Evolutionary conservation across 2,888 invertebrate genomes (phyloP), one percentile per base, ranked within the genome.

Genomic region (Proisotoma minuta): DNA sequence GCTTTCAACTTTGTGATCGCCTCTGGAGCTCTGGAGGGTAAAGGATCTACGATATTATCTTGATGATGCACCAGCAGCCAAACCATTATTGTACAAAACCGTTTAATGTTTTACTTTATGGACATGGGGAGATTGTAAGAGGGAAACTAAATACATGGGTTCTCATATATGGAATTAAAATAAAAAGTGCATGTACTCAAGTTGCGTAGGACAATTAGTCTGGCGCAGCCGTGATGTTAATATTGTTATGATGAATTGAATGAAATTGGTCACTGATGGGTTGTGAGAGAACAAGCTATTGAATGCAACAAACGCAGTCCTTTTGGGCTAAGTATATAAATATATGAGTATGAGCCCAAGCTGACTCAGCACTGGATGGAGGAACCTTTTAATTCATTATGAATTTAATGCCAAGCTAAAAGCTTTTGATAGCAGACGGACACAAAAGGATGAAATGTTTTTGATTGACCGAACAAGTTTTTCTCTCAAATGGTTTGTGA

Each of bases 281-380:
- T 4, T 43, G 5, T 43, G 43, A 43, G 34, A 34, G 34, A 10
- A 34, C 34, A 34, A 34, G 34, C 15, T 34, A 15, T 34, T 10
- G 8, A 10, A 15, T 34, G 15, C 34, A 34, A 34, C 34, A 34
- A 8, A 34, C n/a, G 15, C 34, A 15, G 34, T 34, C 34, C 34
- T n/a, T n/a, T n/a, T n/a, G 34, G 34, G 34, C 15, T 34, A 10
- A 34, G 34, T n/a, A n/a, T n/a, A n/a, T n/a, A n/a, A 34, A 10
- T 34, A 10, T 34, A 34, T 34, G 51, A 22, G 51, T 8, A 22
- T 15, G 4, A 28, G 20, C 10, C 34, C 20, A 28, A 49, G 60
- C 56, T 60, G 61, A 61, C 48, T 61, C 61, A 61, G 56, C 61
- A 57, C 22, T 15, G 28, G 20, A 47, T 18, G 47, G 18, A 20